Evolutionary conservation across 1,140 invertebrate species (phyloP).

Genomic region (Polypedilum vanderplanki): DNA sequence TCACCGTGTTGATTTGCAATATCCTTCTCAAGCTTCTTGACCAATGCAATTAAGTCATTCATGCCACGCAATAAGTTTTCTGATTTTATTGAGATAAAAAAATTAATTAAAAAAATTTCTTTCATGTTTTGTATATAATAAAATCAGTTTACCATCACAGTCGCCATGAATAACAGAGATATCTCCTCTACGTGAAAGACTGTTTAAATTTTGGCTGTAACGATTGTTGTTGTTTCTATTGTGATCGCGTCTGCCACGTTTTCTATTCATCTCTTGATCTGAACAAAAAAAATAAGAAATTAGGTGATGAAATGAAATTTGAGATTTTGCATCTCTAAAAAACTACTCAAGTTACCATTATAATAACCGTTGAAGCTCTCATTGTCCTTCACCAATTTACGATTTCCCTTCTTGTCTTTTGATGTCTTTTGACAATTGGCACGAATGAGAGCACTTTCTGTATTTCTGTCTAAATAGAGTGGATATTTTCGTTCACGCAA

Average conservation of each 20-base stretch:
- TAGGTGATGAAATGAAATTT: neutral
- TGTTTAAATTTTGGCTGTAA: conserved; percentile 37
- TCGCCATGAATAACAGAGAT: conserved; percentile 64
- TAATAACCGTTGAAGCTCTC: conserved; percentile 39
- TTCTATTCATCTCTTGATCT: conserved; percentile 41
- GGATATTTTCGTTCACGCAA: conserved; percentile 48
- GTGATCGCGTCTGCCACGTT: conserved; percentile 38
- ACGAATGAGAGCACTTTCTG: conserved; percentile 40
- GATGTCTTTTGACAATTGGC: conserved; percentile 43
- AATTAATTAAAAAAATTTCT: conserved; percentile 3
- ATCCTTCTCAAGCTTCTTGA: conserved; percentile 62
- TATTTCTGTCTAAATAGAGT: conserved; percentile 45
- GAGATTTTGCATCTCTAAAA: neutral
- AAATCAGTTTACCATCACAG: conserved; percentile 50
- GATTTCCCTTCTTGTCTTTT: conserved; percentile 38
- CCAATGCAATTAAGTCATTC: conserved; percentile 63
- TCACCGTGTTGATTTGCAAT: conserved; percentile 63
- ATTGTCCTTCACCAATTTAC: conserved; percentile 41
- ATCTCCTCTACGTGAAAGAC: conserved; percentile 56
- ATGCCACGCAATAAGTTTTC: conserved; percentile 59
- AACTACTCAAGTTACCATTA: neutral
- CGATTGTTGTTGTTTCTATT: conserved; percentile 6
- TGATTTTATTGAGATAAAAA: conserved; percentile 36
- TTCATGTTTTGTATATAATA: neutral
- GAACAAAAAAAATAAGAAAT: neutral